Percentiles rank a stretch among this genome's conserved stretches.
Evolutionary conservation across 2,888 invertebrate species (phyloP).

Genomic region (Chrysodeixis includens): DNA sequence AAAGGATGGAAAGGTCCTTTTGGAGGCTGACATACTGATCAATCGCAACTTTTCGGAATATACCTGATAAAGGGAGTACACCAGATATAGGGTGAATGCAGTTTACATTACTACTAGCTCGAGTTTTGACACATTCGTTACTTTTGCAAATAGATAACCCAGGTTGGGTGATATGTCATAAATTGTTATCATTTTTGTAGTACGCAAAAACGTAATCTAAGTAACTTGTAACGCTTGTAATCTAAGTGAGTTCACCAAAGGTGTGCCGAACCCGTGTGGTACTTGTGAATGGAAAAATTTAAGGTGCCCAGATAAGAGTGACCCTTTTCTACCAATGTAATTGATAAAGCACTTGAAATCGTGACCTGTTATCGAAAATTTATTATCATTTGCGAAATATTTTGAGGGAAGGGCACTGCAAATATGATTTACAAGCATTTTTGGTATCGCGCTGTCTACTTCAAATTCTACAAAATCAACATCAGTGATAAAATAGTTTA

Average conservation of each 20-base stretch:
- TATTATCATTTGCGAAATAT: constrained; percentile 20
- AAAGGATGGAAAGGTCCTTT: no score
- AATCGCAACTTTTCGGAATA: no score
- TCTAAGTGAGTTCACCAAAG: constrained; percentile 20
- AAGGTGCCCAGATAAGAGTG: constrained; percentile 30
- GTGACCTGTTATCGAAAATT: constrained; percentile 40
- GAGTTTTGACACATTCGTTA: no score
- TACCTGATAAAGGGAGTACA: no score
- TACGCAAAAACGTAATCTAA: background rate
- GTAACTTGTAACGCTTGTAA: background rate
- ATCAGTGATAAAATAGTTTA: no score
- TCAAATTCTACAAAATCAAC: no score
- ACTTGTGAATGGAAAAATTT: constrained; percentile 33
- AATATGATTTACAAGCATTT: no score
- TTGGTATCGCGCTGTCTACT: no score
- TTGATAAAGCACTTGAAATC: constrained; percentile 43
- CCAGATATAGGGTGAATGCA: no score
- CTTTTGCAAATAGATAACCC: background rate
- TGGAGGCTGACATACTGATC: no score
- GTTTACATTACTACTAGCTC: no score
- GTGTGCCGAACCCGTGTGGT: no score
- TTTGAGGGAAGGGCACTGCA: constrained; percentile 8
- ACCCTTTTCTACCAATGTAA: constrained; percentile 13
- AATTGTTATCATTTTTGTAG: background rate
- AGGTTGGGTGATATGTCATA: background rate